Percentiles rank a stretch among this genome's conserved stretches.
Conservation (phyloP, 1,140 invertebrate genomes). For the Tetragonula clypearis region DNA sequence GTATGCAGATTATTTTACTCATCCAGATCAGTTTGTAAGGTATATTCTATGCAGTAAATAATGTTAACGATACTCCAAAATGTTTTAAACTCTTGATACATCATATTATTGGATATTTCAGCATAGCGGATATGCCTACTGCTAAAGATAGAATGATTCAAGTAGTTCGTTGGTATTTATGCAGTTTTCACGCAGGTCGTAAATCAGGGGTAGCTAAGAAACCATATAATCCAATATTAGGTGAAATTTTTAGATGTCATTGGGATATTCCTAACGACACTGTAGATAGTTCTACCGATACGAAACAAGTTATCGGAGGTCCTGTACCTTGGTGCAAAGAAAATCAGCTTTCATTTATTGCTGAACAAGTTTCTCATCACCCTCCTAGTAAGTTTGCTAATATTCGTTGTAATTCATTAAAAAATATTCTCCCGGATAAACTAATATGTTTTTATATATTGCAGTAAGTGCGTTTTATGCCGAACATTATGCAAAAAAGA, state of each 20-base stretch:
- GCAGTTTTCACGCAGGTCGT: slow-evolving; percentile 97
- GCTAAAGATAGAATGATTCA: slow-evolving; percentile 96
- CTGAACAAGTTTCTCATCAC: slow-evolving; percentile 99
- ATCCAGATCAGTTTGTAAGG: slow-evolving; percentile 97
- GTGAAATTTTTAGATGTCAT: slow-evolving; percentile 96
- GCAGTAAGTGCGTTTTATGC: slow-evolving; percentile 98
- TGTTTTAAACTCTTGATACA: not conserved
- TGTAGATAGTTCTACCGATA: slow-evolving; percentile 64
- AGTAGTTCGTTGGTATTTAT: slow-evolving; percentile 96
- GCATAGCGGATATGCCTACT: slow-evolving; percentile 91
- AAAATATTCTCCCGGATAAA: not conserved
- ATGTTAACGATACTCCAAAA: not conserved
- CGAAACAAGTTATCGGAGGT: slow-evolving; percentile 85
- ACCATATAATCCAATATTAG: slow-evolving; percentile 98
- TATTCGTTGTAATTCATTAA: not conserved
- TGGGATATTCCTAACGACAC: slow-evolving; percentile 86
- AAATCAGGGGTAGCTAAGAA: slow-evolving; percentile 98
- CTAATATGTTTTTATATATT: slow-evolving; percentile 67
- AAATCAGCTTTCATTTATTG: slow-evolving; percentile 94
- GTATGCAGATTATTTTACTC: slow-evolving; percentile 99
- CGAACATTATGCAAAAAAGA: slow-evolving; percentile 94
- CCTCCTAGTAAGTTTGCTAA: slow-evolving; percentile 90
- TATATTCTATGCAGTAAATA: slow-evolving; percentile 80
- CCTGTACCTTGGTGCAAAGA: slow-evolving; percentile 91
- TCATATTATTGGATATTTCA: slow-evolving; percentile 74